Evolutionary conservation across 1,140 invertebrate genomes (phyloP), one percentile per base, ranked within the genome.

Genomic region (Drosophila ercepeae): DNA sequence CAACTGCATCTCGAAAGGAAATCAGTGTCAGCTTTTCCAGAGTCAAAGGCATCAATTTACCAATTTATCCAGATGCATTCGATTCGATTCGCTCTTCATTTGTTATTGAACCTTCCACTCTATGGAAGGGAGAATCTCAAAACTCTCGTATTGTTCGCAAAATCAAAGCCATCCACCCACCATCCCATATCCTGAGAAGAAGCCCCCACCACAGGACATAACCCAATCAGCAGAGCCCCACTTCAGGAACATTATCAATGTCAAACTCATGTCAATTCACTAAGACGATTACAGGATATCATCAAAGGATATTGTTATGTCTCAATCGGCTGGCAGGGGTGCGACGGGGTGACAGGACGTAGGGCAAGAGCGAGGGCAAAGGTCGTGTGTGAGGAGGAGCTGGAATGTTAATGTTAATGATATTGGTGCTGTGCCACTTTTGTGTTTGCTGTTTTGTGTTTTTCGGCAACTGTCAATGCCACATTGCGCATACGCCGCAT

Each of bases 221-320:
- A 8, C 9, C 46, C 46, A 48, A 39, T 39, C 36, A 39, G 6
- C 3, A 39, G n/a, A 48, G 11, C 50, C 34, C 13, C 19, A 19
- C 54, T 34, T 4, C 69, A 69, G 54, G 52, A 51, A 84, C 76
- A 79, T 88, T 86, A 88, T 81, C 81, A 76, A 88, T 86, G 81
- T 86, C 81, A 81, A 81, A 88, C 81, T 84, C 72, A 81, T 86
- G 82, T 88, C 81, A 86, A 86, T 86, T 77, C 82, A 79, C 54
- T 75, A 57, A 79, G 71, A 60, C 77, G 75, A 84, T 84, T 86
- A 84, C 77, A 78, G 82, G 81, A 86, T 88, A 77, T 76, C 78
- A 75, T 74, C 82, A 81, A 81, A 86, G 81, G 81, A 86, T 88
- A 86, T 86, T 86, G 82, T 86, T 86, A 86, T 86, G 81, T 74